These are phyloP conservation scores for Linurgus olivaceus DNA, from an alignment of 2,797 vertebrate species.

Conservation along the genomic window DNA sequence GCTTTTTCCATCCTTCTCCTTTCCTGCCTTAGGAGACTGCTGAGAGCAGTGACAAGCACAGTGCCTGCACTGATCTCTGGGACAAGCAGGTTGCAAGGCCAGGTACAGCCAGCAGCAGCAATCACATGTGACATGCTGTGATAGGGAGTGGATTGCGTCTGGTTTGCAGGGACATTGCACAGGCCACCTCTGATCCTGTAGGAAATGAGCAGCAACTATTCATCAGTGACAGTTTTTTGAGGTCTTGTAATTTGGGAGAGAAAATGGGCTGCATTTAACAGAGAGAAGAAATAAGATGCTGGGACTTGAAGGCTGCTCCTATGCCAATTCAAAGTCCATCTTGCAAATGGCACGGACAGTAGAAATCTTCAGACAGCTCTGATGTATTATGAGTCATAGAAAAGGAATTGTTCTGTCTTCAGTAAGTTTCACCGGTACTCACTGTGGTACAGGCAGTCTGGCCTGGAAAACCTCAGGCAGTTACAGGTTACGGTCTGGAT, in stretches of 20 bases:
- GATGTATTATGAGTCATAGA: background rate
- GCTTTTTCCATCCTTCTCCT: background rate
- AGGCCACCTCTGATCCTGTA: background rate
- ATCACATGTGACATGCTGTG: background rate
- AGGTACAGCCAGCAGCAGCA: background rate
- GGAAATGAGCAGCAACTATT: background rate
- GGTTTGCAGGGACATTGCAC: background rate
- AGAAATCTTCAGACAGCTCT: background rate
- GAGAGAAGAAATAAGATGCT: background rate
- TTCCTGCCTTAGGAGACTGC: background rate
- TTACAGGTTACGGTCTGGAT: background rate
- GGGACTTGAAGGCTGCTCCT: background rate
- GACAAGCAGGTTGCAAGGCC: background rate
- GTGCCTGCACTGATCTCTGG: background rate
- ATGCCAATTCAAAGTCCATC: background rate
- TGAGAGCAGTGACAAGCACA: rapidly evolving
- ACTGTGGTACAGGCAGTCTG: background rate
- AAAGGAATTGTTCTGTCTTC: background rate
- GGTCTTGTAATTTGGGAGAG: background rate
- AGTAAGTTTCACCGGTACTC: background rate
- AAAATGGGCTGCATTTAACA: background rate
- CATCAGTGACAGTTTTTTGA: background rate
- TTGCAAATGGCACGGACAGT: background rate
- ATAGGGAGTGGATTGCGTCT: background rate
- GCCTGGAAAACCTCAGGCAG: background rate